Base-by-base conservation (phyloP, 2,797 vertebrate species). In the Clarias fuscus region DNA sequence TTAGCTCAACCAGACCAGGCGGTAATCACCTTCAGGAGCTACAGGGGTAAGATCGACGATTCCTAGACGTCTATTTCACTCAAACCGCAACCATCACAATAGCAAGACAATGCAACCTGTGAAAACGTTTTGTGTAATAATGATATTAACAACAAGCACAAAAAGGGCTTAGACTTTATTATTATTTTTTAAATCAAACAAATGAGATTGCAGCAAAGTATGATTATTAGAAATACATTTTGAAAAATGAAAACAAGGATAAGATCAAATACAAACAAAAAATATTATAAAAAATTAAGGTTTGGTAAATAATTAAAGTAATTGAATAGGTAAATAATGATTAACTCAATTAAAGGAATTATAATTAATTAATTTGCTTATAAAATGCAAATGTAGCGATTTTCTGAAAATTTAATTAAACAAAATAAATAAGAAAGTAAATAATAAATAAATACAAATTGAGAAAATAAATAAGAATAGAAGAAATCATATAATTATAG, bases 21-120 rank as follows among this genome's bases (percentile, higher is more conserved):
- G 15, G 83, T 85, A 83, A 70, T 92, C 70, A 91, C 90, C 22
- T 93, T 92, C 84, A 88, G 76, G 68, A 75, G 90, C 76, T 72
- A 82, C 33, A 85, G 62, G 90, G 92, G 92, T 92, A 88, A 76
- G 22, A n/a, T 20, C 14, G 17, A 2, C 70, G 0, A 14, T 13
- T 3, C 53, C 13, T 13, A 56, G 14, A 20, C 15, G 10, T 73
- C 40, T 24, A 27, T 14, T 75, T 75, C n/a, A 33, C 27, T 68
- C 30, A 5, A 5, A 33, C 27, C 27, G 2, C 65, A 71, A 13
- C 8, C 17, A 37, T 59, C 27, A 22, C 56, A 11, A 2, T 14
- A 61, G 76, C 8, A 77, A 80, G 17, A 43, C 61, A 78, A 2
- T 13, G 1, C 22, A 78, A 14, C 76, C 4, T 15, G 17, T 62